Conservation (phyloP, 1,140 invertebrate species). For the Lanistes nyassanus region DNA sequence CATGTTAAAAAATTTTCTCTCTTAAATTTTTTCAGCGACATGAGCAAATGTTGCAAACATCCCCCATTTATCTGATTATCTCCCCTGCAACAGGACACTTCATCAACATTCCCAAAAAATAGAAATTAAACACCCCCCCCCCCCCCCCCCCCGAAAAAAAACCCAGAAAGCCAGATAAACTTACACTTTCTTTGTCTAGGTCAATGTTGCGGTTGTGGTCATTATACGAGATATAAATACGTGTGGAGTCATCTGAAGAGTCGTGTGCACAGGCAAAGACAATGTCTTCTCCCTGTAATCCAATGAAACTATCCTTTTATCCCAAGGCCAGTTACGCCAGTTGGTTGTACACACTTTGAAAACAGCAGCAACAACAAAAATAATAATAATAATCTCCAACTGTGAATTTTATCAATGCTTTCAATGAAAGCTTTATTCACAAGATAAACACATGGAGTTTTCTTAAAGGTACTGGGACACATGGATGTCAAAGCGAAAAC, state of each 20-base stretch:
- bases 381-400: background rate
- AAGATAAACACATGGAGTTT: no score
- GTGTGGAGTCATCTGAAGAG: constrained; percentile 68
- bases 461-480: no score
- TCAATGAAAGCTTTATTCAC: background rate
- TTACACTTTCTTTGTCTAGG: constrained; percentile 25
- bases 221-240: constrained; percentile 55
- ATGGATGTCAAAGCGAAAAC: no score
- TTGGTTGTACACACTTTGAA: no score
- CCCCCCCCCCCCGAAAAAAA: background rate
- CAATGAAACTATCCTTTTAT: constrained; percentile 8
- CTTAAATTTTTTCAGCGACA: constrained; percentile 12
- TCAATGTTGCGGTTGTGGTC: constrained; percentile 68
- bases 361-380: background rate
- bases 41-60: constrained; percentile 27
- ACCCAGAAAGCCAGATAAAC: no score
- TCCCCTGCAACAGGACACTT: constrained; percentile 10
- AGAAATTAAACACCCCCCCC: constrained; percentile 67
- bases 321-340: no score
- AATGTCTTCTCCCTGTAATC: constrained; percentile 51
- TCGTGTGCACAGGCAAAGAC: constrained; percentile 83
- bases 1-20: no score
- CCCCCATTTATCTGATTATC: constrained; percentile 33
- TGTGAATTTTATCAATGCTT: background rate
- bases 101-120: no score